These are phyloP conservation scores for Nebria salina DNA, from an alignment of 2,888 invertebrate genomes.

Conservation along the genomic window DNA sequence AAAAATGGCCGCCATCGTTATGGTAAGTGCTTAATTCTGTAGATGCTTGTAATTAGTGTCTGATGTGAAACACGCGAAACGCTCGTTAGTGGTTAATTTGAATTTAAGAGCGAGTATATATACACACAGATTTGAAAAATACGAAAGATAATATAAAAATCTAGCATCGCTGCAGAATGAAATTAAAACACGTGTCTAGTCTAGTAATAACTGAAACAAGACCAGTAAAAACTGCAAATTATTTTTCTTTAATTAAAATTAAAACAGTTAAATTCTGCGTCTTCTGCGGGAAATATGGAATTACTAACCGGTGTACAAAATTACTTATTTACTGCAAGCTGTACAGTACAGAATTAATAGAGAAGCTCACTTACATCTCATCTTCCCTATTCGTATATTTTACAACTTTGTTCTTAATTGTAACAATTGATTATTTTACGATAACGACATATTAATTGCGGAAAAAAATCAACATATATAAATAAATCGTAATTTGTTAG, in stretches of 20 bases:
- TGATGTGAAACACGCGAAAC: conserved; percentile 35
- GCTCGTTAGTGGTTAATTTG: conserved; percentile 43
- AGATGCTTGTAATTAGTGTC: conserved; percentile 38
- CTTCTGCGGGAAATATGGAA: not conserved
- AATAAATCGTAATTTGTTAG: too few species aligned
- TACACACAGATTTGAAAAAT: not conserved
- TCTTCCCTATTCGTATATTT: too few species aligned
- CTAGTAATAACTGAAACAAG: not conserved
- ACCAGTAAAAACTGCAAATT: not conserved
- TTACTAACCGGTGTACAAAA: not conserved
- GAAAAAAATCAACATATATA: too few species aligned
- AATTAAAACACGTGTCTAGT: not conserved
- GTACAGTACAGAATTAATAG: not conserved
- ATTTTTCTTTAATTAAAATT: not conserved
- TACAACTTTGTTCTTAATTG: too few species aligned
- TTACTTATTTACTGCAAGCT: not conserved
- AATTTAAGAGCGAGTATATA: conserved; percentile 33
- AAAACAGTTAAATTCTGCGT: not conserved
- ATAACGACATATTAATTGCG: too few species aligned
- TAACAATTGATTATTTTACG: too few species aligned
- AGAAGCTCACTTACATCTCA: too few species aligned
- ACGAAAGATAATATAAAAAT: not conserved
- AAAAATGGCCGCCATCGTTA: conserved; percentile 14
- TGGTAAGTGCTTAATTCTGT: conserved; percentile 38
- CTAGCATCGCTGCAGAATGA: not conserved